phyloP scores from a whole-genome alignment of 2,113 vertebrate species.

The Nannospalax galili region DNA sequence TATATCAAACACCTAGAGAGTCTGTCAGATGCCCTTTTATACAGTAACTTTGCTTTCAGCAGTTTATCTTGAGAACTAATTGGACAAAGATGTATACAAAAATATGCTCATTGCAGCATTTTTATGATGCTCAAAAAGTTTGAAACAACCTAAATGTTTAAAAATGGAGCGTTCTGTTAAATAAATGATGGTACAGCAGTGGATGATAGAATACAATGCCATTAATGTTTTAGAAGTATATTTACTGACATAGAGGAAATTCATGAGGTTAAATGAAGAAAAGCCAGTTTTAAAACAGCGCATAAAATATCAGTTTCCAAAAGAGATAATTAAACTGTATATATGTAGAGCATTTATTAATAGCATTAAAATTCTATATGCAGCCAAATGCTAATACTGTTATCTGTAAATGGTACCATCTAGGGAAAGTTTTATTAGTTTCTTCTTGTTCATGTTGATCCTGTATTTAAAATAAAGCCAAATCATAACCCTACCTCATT shows the following conservation, averaged over 20 bases:
- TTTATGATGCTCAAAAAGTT: slow-evolving; percentile 25
- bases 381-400: slow-evolving; percentile 29
- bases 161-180: slow-evolving; percentile 54
- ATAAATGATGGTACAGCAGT: slow-evolving; percentile 16
- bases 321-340: not conserved
- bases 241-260: slow-evolving; percentile 45
- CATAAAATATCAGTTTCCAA: not conserved
- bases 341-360: not conserved
- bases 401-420: not conserved
- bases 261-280: slow-evolving; percentile 46
- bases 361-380: slow-evolving; percentile 9
- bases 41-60: slow-evolving; percentile 4
- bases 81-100: slow-evolving; percentile 24
- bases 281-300: slow-evolving; percentile 44
- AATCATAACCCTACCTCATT: not conserved
- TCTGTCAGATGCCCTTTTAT: not conserved
- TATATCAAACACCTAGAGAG: not conserved
- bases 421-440: not conserved
- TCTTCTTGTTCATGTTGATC: not conserved
- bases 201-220: not conserved
- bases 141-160: not conserved
- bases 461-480: slow-evolving; percentile 14
- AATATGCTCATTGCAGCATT: slow-evolving; percentile 16
- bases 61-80: slow-evolving; percentile 65
- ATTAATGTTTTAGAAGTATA: slow-evolving; percentile 22